Conservation (phyloP, 2,797 vertebrate species). For the Pelochelys cantorii region DNA sequence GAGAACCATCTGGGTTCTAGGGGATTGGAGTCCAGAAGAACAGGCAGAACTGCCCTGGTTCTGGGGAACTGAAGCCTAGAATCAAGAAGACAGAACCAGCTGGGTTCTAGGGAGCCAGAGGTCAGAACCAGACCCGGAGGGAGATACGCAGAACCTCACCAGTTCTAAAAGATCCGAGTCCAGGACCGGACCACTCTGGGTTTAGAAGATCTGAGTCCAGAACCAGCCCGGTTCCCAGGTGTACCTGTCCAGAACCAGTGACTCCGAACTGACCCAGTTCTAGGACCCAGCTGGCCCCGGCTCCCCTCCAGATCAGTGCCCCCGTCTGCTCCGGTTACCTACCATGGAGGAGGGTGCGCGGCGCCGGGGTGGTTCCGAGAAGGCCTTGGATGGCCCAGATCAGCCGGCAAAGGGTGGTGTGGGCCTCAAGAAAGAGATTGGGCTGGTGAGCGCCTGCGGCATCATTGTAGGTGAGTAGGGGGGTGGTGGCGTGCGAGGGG, state of each 20-base stretch:
- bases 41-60: constrained; percentile 6
- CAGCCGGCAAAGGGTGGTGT: constrained; percentile 82
- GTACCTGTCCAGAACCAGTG: not conserved
- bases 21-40: not conserved
- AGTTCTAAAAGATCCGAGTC: too few relatives aligned
- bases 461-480: constrained; percentile 92
- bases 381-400: constrained; percentile 46
- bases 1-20: not conserved
- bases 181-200: not conserved
- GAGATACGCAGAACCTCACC: not conserved
- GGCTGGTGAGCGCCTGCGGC: constrained; percentile 92
- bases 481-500: too few relatives aligned
- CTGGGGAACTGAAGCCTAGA: not conserved
- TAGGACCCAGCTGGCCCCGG: not conserved
- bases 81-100: not conserved
- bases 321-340: not conserved
- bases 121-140: not conserved
- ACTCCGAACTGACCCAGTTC: not conserved
- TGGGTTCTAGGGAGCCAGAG: not conserved
- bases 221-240: not conserved
- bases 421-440: constrained; percentile 93
- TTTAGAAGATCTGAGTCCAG: not conserved
- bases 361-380: constrained; percentile 81
- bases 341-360: constrained; percentile 89
- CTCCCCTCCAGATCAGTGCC: not conserved